Base-by-base conservation (phyloP, 2,797 vertebrate species). In the Chaunax sp. region DNA sequence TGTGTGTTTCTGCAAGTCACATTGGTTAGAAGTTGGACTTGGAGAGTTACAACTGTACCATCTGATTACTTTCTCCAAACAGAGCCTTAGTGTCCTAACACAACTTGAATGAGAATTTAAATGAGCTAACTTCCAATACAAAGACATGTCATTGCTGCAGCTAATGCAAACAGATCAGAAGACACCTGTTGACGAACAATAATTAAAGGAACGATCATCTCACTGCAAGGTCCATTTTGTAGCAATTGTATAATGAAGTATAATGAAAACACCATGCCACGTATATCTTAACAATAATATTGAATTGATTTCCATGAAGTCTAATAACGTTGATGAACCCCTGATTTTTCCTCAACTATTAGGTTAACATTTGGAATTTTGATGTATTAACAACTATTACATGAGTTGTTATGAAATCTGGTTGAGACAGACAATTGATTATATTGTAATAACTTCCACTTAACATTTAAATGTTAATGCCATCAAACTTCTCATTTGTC, bases 101-200 rank as follows among this genome's bases (percentile, higher is more conserved):
- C 8, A 49, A 22, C 50, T 54, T 56, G 9, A 49, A 41, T 44
- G 37, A 64, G 19, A n/a, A 25, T 22, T 63, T 6, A 56, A 40
- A 77, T 67, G 11, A 43, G 23, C 25, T 46, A 4, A 56, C 60
- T 59, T 46, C 44, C 37, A 71, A 20, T 1, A 19, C 56, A 78
- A 85, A 84, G 69, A 74, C 52, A 52, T 8, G 4, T 63, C 6
- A 5, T 59, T 44, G 44, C 20, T 43, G 49, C 51, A 52, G 50
- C 25, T 14, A 33, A 55, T 15, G 57, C 71, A 79, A 84, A 87
- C 69, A 83, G 50, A 50, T 35, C 14, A 47, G 60, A 56, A 52
- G 37, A 44, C 45, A 49, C 46, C 22, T 57, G 49, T 6, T 20
- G n/a, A 44, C 37, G 49, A 69, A 51, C 64, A 41, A 46, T 35